phyloP scores from a whole-genome alignment of 2,888 invertebrate species.

The Eristalinus aeneus region DNA sequence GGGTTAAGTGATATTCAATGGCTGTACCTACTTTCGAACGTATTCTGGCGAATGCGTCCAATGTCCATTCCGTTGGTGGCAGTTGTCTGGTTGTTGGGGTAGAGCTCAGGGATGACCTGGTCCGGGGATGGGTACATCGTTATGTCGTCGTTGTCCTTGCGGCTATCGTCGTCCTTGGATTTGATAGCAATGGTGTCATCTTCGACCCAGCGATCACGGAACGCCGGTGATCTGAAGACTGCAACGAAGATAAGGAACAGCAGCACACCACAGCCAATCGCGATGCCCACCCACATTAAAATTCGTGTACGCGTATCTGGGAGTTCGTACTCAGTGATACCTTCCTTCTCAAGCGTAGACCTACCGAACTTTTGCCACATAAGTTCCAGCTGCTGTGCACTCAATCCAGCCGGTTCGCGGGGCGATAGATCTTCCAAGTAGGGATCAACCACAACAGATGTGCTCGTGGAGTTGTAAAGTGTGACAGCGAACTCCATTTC shows the following conservation, averaged over 20 bases:
- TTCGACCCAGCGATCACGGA: conserved; percentile 64
- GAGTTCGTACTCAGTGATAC: conserved; percentile 58
- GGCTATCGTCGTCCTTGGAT: conserved; percentile 36
- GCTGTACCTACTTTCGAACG: conserved; percentile 46
- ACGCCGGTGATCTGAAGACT: conserved; percentile 52
- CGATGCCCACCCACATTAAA: conserved; percentile 71
- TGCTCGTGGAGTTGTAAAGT: conserved; percentile 34
- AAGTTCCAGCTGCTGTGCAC: conserved; percentile 21
- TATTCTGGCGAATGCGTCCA: conserved; percentile 28
- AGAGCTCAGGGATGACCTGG: conserved; percentile 72
- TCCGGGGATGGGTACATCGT: conserved; percentile 73
- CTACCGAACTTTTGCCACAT: conserved; percentile 67
- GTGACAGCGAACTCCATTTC: conserved; percentile 66
- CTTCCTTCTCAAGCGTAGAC: conserved; percentile 20
- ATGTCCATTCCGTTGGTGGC: conserved; percentile 9
- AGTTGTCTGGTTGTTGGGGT: conserved; percentile 35
- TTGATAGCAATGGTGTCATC: conserved; percentile 52
- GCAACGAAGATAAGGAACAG: conserved; percentile 64
- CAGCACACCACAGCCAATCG: conserved; percentile 52
- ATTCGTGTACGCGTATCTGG: conserved; percentile 60
- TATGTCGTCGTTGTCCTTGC: conserved; percentile 69
- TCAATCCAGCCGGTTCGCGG: conserved; percentile 58
- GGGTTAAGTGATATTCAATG: not conserved
- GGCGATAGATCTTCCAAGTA: conserved; percentile 55
- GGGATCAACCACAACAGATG: conserved; percentile 39